Base-by-base conservation (phyloP, 2,797 vertebrate genomes). In the Pogonophryne albipinna region DNA sequence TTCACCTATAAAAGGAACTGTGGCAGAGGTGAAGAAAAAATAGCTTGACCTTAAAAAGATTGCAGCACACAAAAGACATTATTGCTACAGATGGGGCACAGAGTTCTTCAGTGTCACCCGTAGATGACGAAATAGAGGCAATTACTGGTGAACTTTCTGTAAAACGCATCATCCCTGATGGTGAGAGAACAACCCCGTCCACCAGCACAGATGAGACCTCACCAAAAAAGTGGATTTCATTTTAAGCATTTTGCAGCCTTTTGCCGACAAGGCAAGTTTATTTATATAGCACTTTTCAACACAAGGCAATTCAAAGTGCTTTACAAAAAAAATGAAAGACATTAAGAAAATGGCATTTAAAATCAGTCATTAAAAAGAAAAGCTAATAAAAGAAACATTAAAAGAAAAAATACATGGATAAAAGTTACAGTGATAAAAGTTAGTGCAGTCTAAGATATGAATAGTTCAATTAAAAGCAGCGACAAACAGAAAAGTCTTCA, bases 101-200 rank as follows among this genome's bases (percentile, higher is more conserved):
- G 41, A 74, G 74, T 78, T 59, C 61, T 70, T 67, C 17, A 53
- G 17, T 62, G 60, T 69, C 66, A 83, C 67, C 42, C 16, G 42
- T 50, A 67, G 41, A 65, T 60, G 45, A 67, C 56, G 76, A 63
- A 80, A 56, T 68, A 62, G 20, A 71, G 27, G 68, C 45, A 71
- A 61, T 80, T 76, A 78, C 76, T 63, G n/a, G 45, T 45, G 27
- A 80, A 45, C 52, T 3, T 13, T 66, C 17, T 41, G 44, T 71
- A 69, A 65, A 78, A 61, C 41, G 46, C 4, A 31, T 62, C 45
- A 59, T 38, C 49, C 19, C 42, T 41, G 20, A 52, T 67, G 66
- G 7, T 64, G 53, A 67, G 46, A 70, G 38, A 38, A 51, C 63
- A 66, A n/a, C 66, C 50, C 31, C 59, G 16, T 68, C 61, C 41